Conservation (phyloP, 2,113 vertebrate species). For the Protobothrops flavoviridis region DNA sequence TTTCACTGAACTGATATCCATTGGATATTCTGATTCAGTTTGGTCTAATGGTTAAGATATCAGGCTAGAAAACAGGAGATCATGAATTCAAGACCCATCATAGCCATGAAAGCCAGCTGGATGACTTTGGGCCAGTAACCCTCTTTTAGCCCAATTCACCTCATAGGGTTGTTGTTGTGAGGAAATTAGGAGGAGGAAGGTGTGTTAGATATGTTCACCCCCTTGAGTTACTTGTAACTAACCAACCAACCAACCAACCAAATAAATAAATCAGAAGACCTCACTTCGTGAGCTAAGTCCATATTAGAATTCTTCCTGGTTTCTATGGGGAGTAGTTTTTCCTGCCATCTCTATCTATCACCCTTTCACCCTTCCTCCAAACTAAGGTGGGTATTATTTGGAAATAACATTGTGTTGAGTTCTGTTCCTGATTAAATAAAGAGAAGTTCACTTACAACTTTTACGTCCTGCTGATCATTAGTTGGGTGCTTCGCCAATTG, state of each 20-base stretch:
- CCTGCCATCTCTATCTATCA: neutral
- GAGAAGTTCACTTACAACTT: neutral
- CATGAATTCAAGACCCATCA: neutral
- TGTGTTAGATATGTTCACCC: neutral
- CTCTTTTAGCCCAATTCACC: neutral
- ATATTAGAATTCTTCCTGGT: neutral
- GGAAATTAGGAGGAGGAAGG: neutral
- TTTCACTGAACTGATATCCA: neutral
- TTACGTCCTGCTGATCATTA: neutral
- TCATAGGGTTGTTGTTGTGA: neutral
- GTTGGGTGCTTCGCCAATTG: neutral
- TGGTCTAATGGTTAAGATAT: neutral
- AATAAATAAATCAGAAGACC: neutral
- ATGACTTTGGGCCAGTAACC: neutral
- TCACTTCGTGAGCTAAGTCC: neutral
- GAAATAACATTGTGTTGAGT: neutral
- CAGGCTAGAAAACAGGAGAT: neutral
- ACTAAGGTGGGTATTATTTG: neutral
- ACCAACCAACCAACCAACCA: too few relatives aligned
- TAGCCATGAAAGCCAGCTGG: neutral
- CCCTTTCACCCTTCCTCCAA: neutral
- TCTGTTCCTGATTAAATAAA: neutral
- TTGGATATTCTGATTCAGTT: neutral
- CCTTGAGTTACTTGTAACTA: neutral
- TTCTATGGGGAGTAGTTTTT: neutral